Evolutionary conservation across 2,888 invertebrate genomes (phyloP), one percentile per base, ranked within the genome.

Genomic region (Sthenelais limicola): DNA sequence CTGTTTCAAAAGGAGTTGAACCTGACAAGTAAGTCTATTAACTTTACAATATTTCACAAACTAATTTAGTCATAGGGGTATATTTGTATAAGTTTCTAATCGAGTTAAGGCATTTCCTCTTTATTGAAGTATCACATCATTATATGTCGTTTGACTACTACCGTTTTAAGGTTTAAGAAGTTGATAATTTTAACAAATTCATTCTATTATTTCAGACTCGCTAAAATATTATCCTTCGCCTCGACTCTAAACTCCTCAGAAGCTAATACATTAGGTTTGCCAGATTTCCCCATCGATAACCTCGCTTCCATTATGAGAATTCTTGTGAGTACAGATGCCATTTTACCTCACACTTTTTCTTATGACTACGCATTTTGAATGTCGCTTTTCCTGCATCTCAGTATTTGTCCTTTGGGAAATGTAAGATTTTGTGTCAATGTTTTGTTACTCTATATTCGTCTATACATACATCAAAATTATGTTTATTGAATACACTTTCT

Each of bases 221-320:
- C 92, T 75, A 90, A 91, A 86, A 83, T 95, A 68, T 84, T 96
- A 76, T 93, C 94, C 1, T 93, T 93, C 76, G 94, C 93, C 0
- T 92, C 93, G 82, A 94, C 95, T 0, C 90, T 97, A 70, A 90
- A 93, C 78, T 92, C 93, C 24, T 92, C 92, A 5, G 96, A 96
- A 86, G 91, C 94, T 56, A 85, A 89, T 3, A 84, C 89, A 73
- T 89, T 95, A 72, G 93, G 92, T 71, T 88, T 98, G 73, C 96
- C 96, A 0, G 95, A 97, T 88, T 97, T 97, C 86, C 97, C 98
- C 0, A 86, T 96, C 0, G 95, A 96, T 83, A 94, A 92, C 88
- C 87, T 97, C 66, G 88, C 89, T 0, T 86, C 91, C 4, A 92
- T 92, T 35, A 93, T 92, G 3, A 87, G 89, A 75, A 91, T 95